A percentile compares a stretch with the other conserved stretches of the same genome.
These are phyloP conservation scores for Bhutanitis thaidina DNA, from an alignment of 2,888 invertebrate species.

Conservation along the genomic window DNA sequence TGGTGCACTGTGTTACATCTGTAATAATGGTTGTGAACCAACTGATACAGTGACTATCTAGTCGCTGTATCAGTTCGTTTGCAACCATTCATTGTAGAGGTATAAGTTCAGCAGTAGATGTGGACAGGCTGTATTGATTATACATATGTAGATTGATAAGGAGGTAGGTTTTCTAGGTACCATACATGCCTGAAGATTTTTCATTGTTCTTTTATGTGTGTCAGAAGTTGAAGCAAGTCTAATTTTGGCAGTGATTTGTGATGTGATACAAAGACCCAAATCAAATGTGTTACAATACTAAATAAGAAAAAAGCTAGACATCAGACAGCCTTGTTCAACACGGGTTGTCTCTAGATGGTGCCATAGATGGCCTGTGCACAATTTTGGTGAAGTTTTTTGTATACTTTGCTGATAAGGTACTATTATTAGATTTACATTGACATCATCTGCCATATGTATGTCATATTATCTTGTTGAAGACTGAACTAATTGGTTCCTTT, in stretches of 20 bases:
- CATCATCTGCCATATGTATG: not conserved
- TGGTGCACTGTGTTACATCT: too few species aligned
- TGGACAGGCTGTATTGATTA: too few species aligned
- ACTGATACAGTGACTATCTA: too few species aligned
- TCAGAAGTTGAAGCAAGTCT: too few species aligned
- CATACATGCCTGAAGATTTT: too few species aligned
- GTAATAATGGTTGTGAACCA: too few species aligned
- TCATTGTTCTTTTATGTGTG: too few species aligned
- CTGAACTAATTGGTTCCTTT: not conserved
- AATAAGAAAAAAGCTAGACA: not conserved
- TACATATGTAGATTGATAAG: too few species aligned
- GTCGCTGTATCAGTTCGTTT: too few species aligned
- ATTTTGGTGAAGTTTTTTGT: not conserved
- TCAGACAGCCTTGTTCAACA: slow-evolving; percentile 1
- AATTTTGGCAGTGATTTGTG: not conserved
- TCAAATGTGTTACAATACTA: not conserved
- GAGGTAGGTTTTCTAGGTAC: too few species aligned
- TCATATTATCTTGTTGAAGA: not conserved
- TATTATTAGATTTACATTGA: not conserved
- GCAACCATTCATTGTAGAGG: too few species aligned
- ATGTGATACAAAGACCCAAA: not conserved
- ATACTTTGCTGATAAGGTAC: slow-evolving; percentile 6
- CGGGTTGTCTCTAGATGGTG: slow-evolving; percentile 1
- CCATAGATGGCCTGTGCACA: not conserved
- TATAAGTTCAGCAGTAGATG: too few species aligned